Evolutionary conservation across 2,888 invertebrate genomes (phyloP).

Genomic region (Acutogordius australiensis): DNA sequence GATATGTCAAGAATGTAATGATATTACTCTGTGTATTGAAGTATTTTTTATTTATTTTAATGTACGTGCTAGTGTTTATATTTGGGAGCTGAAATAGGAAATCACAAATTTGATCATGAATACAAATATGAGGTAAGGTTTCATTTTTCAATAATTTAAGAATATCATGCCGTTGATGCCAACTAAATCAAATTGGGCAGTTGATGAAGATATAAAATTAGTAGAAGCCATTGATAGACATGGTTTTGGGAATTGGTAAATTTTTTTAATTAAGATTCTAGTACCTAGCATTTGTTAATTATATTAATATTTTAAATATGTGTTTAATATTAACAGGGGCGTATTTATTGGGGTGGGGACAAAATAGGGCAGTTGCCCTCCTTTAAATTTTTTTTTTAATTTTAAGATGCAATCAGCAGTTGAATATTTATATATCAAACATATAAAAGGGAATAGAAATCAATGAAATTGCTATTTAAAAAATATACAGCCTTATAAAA

Average conservation of each 20-base stretch:
- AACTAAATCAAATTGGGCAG: not conserved
- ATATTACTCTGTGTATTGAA: not conserved
- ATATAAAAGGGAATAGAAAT: too few relatives aligned
- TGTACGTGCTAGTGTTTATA: not conserved
- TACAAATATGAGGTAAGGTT: not conserved
- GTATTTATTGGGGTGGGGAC: too few relatives aligned
- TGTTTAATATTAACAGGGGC: too few relatives aligned
- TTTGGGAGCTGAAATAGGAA: conserved; percentile 4
- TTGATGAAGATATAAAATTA: not conserved
- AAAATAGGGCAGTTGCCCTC: too few relatives aligned
- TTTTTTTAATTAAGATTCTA: too few relatives aligned
- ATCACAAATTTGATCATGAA: conserved; percentile 1
- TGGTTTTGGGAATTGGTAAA: conserved; percentile 9
- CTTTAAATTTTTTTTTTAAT: too few relatives aligned
- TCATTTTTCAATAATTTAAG: not conserved
- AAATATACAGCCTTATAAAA: too few relatives aligned
- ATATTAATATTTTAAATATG: not conserved
- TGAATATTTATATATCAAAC: too few relatives aligned
- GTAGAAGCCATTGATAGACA: not conserved
- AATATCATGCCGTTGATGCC: not conserved
- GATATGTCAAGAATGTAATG: not conserved
- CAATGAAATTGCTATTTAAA: too few relatives aligned
- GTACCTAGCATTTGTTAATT: not conserved
- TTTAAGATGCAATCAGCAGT: too few relatives aligned
- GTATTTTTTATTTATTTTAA: not conserved